Conservation (phyloP, 2,113 vertebrate species). For the Charadrius vociferus region DNA sequence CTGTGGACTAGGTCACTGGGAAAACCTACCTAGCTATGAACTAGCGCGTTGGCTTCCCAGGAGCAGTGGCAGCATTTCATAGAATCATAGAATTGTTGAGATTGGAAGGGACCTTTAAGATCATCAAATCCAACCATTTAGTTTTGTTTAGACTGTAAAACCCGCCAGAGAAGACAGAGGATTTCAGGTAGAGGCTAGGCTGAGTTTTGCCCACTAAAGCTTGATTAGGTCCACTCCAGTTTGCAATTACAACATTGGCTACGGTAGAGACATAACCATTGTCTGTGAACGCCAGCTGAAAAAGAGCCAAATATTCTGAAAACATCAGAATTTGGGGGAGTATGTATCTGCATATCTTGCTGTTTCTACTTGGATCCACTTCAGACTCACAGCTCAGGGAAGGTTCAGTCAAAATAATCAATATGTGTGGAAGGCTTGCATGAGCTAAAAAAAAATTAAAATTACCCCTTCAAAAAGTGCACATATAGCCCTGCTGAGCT, state of each 20-base stretch:
- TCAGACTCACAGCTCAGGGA: background rate
- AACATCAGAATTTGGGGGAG: background rate
- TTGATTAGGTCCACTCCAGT: background rate
- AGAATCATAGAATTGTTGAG: too few species aligned
- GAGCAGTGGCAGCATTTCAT: background rate
- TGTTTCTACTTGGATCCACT: background rate
- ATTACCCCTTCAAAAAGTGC: background rate
- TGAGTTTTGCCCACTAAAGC: background rate
- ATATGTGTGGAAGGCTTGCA: background rate
- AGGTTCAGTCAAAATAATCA: background rate
- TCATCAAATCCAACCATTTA: background rate
- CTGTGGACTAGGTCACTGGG: background rate
- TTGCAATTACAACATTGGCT: background rate
- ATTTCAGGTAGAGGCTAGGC: background rate
- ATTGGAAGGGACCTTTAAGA: too few species aligned
- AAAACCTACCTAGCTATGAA: background rate
- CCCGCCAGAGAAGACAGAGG: background rate
- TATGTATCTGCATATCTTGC: background rate
- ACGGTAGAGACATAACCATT: fast-evolving
- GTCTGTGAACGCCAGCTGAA: background rate
- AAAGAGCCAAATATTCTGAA: background rate
- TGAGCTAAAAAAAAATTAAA: background rate
- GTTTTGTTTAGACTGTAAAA: background rate
- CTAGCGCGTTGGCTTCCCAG: background rate
- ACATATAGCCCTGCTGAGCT: background rate